phyloP scores from a whole-genome alignment of 2,113 vertebrate species.

The Chroicocephalus ridibundus region DNA sequence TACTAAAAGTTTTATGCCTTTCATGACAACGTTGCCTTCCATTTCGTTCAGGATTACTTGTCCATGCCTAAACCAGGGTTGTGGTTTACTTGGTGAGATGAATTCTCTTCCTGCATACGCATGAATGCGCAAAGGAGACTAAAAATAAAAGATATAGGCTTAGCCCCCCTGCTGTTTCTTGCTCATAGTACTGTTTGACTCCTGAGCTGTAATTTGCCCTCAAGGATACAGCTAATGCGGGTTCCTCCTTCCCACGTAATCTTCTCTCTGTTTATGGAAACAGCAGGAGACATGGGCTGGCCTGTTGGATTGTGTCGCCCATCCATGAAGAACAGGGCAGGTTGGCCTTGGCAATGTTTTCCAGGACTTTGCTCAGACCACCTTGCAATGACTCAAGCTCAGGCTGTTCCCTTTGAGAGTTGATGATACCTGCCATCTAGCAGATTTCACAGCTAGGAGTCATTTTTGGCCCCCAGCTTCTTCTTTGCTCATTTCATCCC shows the following conservation, averaged over 20 bases:
- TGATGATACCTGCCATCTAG: not conserved
- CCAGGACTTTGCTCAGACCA: not conserved
- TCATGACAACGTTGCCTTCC: not conserved
- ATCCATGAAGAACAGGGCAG: not conserved
- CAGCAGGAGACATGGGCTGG: not conserved
- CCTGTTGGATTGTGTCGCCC: not conserved
- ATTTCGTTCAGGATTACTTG: not conserved
- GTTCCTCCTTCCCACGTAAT: conserved; percentile 11
- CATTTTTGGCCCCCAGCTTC: not conserved
- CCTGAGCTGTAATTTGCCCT: not conserved
- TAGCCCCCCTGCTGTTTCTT: not conserved
- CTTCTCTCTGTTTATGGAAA: not conserved
- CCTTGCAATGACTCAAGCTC: not conserved
- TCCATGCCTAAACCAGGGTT: not conserved
- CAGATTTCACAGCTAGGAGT: not conserved
- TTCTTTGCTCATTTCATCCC: not conserved
- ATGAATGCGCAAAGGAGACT: not conserved
- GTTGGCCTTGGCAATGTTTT: not conserved
- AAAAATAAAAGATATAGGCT: not conserved
- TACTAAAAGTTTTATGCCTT: not conserved
- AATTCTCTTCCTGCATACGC: not conserved
- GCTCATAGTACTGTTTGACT: conserved; percentile 8
- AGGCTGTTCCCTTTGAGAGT: not conserved
- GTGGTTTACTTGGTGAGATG: not conserved
- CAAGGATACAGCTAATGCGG: not conserved